Evolutionary conservation across 2,113 vertebrate species (phyloP), one percentile per base, ranked within the genome.

Genomic region (Alouatta palliata): DNA sequence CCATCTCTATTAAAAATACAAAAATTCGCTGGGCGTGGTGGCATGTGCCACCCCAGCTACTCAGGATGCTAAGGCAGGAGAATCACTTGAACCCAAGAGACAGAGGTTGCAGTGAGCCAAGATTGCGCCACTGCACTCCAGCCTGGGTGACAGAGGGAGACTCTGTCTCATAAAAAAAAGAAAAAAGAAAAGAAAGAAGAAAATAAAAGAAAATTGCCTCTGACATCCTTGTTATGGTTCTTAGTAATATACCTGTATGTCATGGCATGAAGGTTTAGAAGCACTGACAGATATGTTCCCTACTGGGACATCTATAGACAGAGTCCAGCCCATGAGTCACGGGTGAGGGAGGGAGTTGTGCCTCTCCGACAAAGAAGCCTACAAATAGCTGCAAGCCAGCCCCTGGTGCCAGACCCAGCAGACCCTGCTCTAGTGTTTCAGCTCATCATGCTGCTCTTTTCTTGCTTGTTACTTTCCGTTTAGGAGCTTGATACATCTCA

Each of bases 341-440:
- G 4, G 37, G 12, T 2, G 2, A 82, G 13, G 20, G 6, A 49
- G 35, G 0, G 2, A 2, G 4, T 19, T 17, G 9, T 79, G 19
- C 2, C 4, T 30, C 43, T 56, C n/a, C 35, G 5, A 27, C 40
- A 58, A 71, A 76, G 30, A 47, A 8, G 16, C 8, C 35, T 2
- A 5, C 7, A n/a, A 0, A 3, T 0, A 27, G 19, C 2, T 35
- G 6, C 47, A 20, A 8, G 27, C 27, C n/a, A 49, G 54, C 4
- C 56, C 56, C 56, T n/a, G 19, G 7, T 11, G 1, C 35, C 47
- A 66, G 30, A 58, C 27, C 0, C 0, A 1, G 12, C 35, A 6
- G 4, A 4, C 25, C 16, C 12, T n/a, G 23, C 23, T 75, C 27
- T 30, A 3, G 9, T 8, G 23, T 45, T 47, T 75, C 27, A 54